Evolutionary conservation across 2,797 vertebrate species (phyloP), one percentile per base, ranked within the genome.

Genomic region (Phylloscopus collybita): DNA sequence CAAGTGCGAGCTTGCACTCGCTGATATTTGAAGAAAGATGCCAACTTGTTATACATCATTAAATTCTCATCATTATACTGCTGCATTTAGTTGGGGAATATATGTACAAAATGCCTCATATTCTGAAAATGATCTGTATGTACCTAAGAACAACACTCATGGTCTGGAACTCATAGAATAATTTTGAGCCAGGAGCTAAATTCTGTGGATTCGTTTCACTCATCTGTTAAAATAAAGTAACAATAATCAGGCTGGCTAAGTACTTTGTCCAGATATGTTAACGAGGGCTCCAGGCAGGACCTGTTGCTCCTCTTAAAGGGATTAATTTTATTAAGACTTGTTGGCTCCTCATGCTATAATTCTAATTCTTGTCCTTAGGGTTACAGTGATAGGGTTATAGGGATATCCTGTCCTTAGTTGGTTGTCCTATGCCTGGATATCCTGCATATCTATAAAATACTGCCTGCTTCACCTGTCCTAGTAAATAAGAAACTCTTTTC

Each of bases 1-100:
- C 49, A 89, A 57, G 38, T 40, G 49, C 0, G 2, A 93, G 30
- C 19, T 70, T 42, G 30, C 25, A 50, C 30, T 34, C 1, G 0
- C 36, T 17, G 16, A 61, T 56, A 89, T 80, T 60, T 17, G 7
- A 49, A 87, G 49, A 67, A 80, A 87, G 34, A 87, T 67, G 38
- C 64, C 56, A 88, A 34, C 23, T 67, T 76, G 36, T 64, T 86
- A 76, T n/a, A 40, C 36, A 26, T 54, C 56, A 67, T 80, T 73
- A 76, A 73, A 90, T 64, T 73, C 38, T 85, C 67, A 78, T 61
- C 21, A 53, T 64, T 54, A 26, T 34, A 38, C 20, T 81, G 27
- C 40, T 88, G 30, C 42, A 36, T 59, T 59, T 64, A 27, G 17
- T 20, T 6, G 7, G 32, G 61, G 79, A 85, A 85, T 6, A 6